A percentile compares a stretch with the other conserved stretches of the same genome.
Evolutionary conservation across 2,888 invertebrate species (phyloP).

Genomic region (Parascotia fuliginaria): DNA sequence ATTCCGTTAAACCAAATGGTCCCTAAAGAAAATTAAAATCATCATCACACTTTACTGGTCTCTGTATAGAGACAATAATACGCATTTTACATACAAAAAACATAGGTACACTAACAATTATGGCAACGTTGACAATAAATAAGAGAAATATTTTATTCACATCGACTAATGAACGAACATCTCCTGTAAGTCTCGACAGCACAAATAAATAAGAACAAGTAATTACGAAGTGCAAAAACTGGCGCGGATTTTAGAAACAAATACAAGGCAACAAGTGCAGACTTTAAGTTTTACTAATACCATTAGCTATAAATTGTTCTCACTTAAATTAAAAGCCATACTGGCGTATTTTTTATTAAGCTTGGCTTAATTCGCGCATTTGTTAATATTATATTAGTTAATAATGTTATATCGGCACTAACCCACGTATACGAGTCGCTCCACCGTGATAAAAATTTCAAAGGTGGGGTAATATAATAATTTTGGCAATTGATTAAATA

Average conservation of each 20-base stretch:
- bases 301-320: slow-evolving; percentile 69
- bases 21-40: slow-evolving; percentile 81
- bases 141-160: slow-evolving; percentile 76
- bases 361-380: slow-evolving; percentile 81
- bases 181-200: slow-evolving; percentile 70
- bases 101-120: slow-evolving; percentile 82
- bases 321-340: slow-evolving; percentile 75
- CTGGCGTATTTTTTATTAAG: slow-evolving; percentile 74
- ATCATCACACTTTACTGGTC: slow-evolving; percentile 77
- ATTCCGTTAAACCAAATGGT: slow-evolving; percentile 77
- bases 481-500: slow-evolving; percentile 44
- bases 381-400: slow-evolving; percentile 79
- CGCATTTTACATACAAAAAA: slow-evolving; percentile 77
- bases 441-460: slow-evolving; percentile 39
- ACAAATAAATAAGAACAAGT: slow-evolving; percentile 65
- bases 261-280: slow-evolving; percentile 86
- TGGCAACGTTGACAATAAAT: slow-evolving; percentile 86
- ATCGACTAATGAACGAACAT: slow-evolving; percentile 62
- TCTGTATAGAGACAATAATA: slow-evolving; percentile 74
- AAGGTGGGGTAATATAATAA: slow-evolving; percentile 42
- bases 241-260: slow-evolving; percentile 75
- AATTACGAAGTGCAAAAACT: slow-evolving; percentile 63
- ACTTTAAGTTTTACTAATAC: slow-evolving; percentile 83
- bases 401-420: slow-evolving; percentile 64
- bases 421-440: slow-evolving; percentile 58